Percentiles rank a stretch among this genome's conserved stretches.
Conservation (phyloP, 2,888 invertebrate genomes). For the Luperina nickerlii region DNA sequence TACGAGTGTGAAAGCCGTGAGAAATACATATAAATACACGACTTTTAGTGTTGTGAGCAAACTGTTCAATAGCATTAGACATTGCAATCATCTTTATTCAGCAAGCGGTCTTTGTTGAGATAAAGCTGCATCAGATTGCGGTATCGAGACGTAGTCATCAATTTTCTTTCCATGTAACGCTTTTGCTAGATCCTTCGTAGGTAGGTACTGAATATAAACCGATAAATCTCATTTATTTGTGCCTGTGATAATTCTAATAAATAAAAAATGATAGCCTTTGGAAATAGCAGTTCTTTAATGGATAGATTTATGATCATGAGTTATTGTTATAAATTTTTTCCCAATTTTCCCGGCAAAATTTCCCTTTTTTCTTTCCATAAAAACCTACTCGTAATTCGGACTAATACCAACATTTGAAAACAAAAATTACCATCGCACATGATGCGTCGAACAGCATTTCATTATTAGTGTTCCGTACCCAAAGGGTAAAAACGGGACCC, state of each 20-base stretch:
- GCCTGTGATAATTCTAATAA: conserved; percentile 24
- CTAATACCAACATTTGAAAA: neutral
- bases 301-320: conserved; percentile 21
- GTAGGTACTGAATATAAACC: conserved; percentile 57
- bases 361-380: neutral
- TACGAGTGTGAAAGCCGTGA: conserved; percentile 27
- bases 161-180: conserved; percentile 57
- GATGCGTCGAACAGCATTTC: neutral
- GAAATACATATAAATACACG: conserved; percentile 19
- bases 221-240: conserved; percentile 58
- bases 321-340: neutral
- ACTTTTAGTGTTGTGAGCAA: conserved; percentile 64
- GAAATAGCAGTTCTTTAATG: conserved; percentile 40
- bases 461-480: neutral
- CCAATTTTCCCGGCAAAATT: neutral
- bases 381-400: neutral
- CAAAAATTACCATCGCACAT: neutral
- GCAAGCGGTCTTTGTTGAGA: conserved; percentile 66
- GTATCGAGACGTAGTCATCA: conserved; percentile 59
- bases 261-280: conserved; percentile 15
- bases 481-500: no score
- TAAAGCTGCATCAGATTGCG: conserved; percentile 73
- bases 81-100: conserved; percentile 77
- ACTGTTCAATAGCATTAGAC: conserved; percentile 63
- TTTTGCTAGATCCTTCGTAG: conserved; percentile 41